phyloP scores from a whole-genome alignment of 2,797 vertebrate species.

The Chelonia mydas region DNA sequence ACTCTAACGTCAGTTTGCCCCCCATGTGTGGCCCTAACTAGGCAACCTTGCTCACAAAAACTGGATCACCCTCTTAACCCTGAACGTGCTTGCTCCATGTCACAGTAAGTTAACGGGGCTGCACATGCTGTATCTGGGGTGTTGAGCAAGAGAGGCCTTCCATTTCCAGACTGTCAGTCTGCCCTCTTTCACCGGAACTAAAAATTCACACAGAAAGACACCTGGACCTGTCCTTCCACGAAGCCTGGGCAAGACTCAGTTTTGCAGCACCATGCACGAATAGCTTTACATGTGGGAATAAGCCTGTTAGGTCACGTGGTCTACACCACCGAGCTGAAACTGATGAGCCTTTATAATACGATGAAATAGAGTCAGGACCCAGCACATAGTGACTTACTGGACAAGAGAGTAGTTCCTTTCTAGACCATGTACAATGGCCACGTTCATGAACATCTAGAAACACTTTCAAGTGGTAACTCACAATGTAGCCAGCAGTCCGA shows the following conservation, averaged over 20 bases:
- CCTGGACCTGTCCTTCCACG: background rate
- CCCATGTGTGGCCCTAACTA: background rate
- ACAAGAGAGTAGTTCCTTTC: background rate
- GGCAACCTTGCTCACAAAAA: background rate
- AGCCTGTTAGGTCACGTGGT: background rate
- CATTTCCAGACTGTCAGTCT: background rate
- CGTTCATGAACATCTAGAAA: background rate
- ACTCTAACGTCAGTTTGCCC: slow-evolving; percentile 46
- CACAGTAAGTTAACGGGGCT: fast-evolving
- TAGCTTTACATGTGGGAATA: fast-evolving
- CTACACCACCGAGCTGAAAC: background rate
- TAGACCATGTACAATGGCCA: background rate
- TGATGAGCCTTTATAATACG: background rate
- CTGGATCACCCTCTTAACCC: background rate
- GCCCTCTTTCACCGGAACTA: background rate
- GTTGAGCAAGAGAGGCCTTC: background rate
- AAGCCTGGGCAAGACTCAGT: background rate
- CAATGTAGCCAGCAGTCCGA: fast-evolving
- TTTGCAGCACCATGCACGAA: background rate
- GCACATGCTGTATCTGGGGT: background rate
- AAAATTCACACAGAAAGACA: background rate
- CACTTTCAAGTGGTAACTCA: background rate
- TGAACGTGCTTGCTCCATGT: background rate
- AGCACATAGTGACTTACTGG: background rate
- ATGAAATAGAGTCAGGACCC: background rate